phyloP scores from a whole-genome alignment of 2,797 vertebrate species.

The Spondyliosoma cantharus region DNA sequence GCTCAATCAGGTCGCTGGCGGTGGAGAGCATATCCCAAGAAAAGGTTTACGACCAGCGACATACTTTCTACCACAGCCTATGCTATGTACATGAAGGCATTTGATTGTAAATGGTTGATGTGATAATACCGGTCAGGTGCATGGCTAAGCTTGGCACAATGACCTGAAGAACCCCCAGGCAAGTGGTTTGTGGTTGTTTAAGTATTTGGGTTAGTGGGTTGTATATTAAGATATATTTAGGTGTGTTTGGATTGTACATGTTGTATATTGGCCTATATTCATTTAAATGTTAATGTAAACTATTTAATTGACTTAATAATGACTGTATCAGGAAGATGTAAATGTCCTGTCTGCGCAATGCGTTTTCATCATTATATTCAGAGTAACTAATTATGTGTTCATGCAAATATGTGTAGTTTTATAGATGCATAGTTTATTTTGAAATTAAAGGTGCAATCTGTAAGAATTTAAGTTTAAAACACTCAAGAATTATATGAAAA shows the following conservation, averaged over 20 bases:
- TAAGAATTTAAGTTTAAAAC: too few species aligned
- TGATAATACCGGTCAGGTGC: slow-evolving; percentile 43
- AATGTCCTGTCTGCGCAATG: neutral
- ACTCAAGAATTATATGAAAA: too few species aligned
- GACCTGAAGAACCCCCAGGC: slow-evolving; percentile 4
- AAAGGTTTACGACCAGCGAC: slow-evolving; percentile 51
- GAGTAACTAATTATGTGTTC: neutral
- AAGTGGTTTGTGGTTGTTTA: neutral
- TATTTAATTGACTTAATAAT: neutral
- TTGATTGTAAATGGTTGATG: slow-evolving; percentile 28
- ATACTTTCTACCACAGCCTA: slow-evolving; percentile 39
- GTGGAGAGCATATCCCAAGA: slow-evolving; percentile 8
- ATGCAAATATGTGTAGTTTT: neutral
- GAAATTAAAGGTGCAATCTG: neutral
- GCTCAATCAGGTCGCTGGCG: slow-evolving; percentile 25
- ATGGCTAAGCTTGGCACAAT: slow-evolving; percentile 4
- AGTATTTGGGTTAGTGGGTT: slow-evolving; percentile 17
- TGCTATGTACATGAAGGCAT: slow-evolving; percentile 17
- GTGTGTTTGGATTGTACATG: neutral
- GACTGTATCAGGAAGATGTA: too few species aligned
- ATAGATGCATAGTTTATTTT: neutral
- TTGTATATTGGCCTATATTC: neutral
- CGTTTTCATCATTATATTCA: neutral
- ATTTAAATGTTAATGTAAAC: neutral
- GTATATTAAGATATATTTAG: neutral